phyloP scores from a whole-genome alignment of 2,113 vertebrate genomes.

The Rhea pennata region DNA sequence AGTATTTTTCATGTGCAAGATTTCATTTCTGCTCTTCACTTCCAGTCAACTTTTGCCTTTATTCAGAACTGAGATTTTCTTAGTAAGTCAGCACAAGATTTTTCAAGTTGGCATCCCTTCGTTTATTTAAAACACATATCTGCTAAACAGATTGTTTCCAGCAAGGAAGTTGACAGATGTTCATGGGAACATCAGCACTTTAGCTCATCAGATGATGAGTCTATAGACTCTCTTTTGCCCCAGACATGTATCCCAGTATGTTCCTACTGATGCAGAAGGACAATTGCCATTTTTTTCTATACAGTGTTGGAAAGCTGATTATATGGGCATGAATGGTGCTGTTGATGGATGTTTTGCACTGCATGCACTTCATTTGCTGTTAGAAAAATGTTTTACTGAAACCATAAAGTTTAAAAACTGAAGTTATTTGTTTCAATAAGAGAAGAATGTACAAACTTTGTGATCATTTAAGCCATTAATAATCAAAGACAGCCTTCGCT shows the following conservation, averaged over 20 bases:
- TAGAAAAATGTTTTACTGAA: slow-evolving; percentile 10
- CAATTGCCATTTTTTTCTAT: neutral
- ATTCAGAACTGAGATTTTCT: neutral
- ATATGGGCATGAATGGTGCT: neutral
- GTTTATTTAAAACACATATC: neutral
- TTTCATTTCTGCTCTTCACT: neutral
- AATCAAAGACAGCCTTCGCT: slow-evolving; percentile 7
- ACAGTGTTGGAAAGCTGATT: neutral
- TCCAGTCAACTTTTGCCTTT: neutral
- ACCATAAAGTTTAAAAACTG: neutral
- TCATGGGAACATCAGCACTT: neutral
- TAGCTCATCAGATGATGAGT: neutral
- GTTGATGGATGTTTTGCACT: neutral
- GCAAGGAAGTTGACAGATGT: neutral
- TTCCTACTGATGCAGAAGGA: neutral
- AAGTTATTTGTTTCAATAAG: slow-evolving; percentile 35
- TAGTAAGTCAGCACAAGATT: neutral
- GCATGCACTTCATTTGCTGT: neutral
- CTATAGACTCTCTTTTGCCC: neutral
- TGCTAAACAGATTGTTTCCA: neutral
- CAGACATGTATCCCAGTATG: neutral
- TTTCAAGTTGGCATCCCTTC: neutral
- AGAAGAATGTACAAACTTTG: neutral
- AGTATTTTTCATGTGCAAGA: neutral
- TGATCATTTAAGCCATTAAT: slow-evolving; percentile 1